Conservation (phyloP, 1,140 invertebrate species). For the Agrilus planipennis region DNA sequence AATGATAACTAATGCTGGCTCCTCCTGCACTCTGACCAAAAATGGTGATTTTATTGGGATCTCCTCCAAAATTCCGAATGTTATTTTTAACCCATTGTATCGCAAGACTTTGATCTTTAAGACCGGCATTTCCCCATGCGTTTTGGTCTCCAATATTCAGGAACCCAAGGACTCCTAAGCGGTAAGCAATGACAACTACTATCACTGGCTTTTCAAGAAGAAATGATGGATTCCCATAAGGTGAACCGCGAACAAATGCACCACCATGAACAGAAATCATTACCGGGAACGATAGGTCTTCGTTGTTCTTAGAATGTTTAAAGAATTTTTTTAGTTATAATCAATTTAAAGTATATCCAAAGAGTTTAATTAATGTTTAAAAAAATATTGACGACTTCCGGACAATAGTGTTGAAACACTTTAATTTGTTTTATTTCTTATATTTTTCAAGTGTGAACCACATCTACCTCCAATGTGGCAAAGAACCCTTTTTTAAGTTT, state of each 20-base stretch:
- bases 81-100: conserved; percentile 36
- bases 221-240: conserved; percentile 30
- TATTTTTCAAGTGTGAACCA: too few relatives aligned
- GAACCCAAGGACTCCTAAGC: conserved; percentile 36
- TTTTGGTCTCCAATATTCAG: conserved; percentile 33
- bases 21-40: conserved; percentile 39
- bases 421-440: too few relatives aligned
- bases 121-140: conserved; percentile 36
- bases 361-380: too few relatives aligned
- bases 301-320: too few relatives aligned
- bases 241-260: conserved; percentile 18
- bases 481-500: too few relatives aligned
- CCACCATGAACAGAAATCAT: conserved; percentile 32
- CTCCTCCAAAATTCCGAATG: conserved; percentile 35
- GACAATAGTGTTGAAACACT: too few relatives aligned
- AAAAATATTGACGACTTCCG: too few relatives aligned
- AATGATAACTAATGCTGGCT: conserved; percentile 36
- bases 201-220: conserved; percentile 39
- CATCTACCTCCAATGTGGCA: too few relatives aligned
- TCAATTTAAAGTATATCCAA: too few relatives aligned
- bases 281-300: conserved; percentile 16
- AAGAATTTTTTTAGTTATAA: conserved; percentile 8
- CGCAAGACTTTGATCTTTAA: conserved; percentile 38
- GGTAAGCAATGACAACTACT: conserved; percentile 43
- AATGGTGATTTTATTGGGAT: conserved; percentile 35